Base-by-base conservation (phyloP, 2,888 invertebrate species). In the Drosophila mulleri region DNA sequence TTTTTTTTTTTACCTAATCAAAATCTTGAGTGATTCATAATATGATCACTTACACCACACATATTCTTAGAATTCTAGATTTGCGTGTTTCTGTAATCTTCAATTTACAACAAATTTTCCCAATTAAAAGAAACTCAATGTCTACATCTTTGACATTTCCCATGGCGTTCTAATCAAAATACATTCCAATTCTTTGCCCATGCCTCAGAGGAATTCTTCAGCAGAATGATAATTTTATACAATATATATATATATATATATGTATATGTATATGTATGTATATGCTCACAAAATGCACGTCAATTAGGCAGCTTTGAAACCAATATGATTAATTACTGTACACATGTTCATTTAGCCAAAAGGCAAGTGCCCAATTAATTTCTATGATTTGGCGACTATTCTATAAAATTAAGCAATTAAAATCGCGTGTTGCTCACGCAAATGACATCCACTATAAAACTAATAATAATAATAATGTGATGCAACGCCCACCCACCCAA, bases 301-400 rank as follows among this genome's bases (percentile, higher is more conserved):
- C 65, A 72, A 72, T 72, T 72, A 57, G 50, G 26, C 23, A 52
- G 44, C 14, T 45, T 58, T 45, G 23, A 16, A 5, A 45, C 48
- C 68, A 52, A 70, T 56, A 52, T 78, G 78, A 75, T 80, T 75
- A 78, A 78, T 80, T 67, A 45, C 12, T 47, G 59, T 62, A 75
- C 80, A 80, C 71, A 71, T 78, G 80, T 78, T 57, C 26, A 32
- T 59, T 29, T 45, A 57, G 58, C 57, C 18, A 29, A 48, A 44
- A 42, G 35, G 63, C 80, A 67, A 75, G 75, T 80, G 76, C 39
- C 60, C 32, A 75, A 77, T 77, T 80, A 71, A 67, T 65, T 67
- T 63, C 42, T 44, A 50, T 32, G 53, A 45, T 44, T 45, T 58
- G 2, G 50, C 50, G 47, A 61, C 50, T 60, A 26, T 78, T 69